These are phyloP conservation scores for Apotomis betuletana DNA, from an alignment of 2,888 invertebrate genomes.

Conservation along the genomic window DNA sequence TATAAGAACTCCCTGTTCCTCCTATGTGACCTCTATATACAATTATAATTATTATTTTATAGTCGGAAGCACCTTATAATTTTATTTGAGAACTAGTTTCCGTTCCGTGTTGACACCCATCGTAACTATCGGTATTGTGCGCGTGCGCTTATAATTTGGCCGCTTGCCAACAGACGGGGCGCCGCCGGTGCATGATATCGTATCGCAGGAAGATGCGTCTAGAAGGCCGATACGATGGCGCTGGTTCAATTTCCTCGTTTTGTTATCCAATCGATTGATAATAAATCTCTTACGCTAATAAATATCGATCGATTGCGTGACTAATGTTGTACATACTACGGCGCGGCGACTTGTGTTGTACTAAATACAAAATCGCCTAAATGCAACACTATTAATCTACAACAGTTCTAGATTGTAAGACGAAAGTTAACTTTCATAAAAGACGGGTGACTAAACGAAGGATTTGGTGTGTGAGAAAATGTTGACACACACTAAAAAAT, in stretches of 20 bases:
- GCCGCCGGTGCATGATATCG: conserved; percentile 28
- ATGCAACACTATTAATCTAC: too few species aligned
- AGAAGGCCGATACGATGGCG: conserved; percentile 30
- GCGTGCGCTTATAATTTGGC: conserved; percentile 36
- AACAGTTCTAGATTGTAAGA: too few species aligned
- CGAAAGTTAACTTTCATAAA: too few species aligned
- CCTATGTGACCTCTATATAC: too few species aligned
- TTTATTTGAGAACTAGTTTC: conserved; percentile 13
- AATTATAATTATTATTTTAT: neutral
- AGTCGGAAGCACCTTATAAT: neutral
- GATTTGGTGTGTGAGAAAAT: too few species aligned
- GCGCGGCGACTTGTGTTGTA: too few species aligned
- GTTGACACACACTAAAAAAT: too few species aligned
- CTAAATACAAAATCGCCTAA: too few species aligned
- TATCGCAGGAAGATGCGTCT: conserved; percentile 30
- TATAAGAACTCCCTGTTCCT: too few species aligned
- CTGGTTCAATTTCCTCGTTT: conserved; percentile 33
- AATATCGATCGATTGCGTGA: neutral
- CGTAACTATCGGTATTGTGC: conserved; percentile 7
- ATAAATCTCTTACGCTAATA: conserved; percentile 26
- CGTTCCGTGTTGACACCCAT: conserved; percentile 7
- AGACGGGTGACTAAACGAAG: too few species aligned
- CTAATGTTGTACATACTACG: too few species aligned
- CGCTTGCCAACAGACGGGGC: conserved; percentile 24
- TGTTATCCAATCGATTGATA: conserved; percentile 20